phyloP scores from a whole-genome alignment of 2,113 vertebrate species.

The Hoplias malabaricus region DNA sequence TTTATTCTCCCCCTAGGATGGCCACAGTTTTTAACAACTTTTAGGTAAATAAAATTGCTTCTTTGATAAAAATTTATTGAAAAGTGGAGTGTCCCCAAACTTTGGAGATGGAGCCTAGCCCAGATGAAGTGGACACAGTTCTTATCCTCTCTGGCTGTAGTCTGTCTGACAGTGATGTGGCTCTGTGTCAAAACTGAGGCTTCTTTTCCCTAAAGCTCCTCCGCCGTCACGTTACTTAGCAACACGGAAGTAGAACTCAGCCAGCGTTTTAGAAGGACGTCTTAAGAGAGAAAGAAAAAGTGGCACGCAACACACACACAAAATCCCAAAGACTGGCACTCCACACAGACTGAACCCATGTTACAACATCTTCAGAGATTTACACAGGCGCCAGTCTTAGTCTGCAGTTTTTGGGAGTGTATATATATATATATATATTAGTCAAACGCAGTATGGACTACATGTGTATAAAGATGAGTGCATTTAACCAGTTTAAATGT shows the following conservation, averaged over 20 bases:
- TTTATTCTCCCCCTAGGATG: too few species aligned
- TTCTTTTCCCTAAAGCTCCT: neutral
- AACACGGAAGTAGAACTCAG: neutral
- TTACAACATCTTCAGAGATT: neutral
- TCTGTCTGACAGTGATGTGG: neutral
- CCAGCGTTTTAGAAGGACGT: neutral
- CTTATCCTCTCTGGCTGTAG: neutral
- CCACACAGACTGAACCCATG: neutral
- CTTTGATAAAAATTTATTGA: neutral
- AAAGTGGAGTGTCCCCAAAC: neutral
- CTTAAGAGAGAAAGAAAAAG: neutral
- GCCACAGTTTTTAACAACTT: too few species aligned
- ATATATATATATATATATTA: neutral
- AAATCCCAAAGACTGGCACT: neutral
- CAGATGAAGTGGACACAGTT: neutral
- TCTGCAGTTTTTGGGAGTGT: neutral
- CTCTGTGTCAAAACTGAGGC: neutral
- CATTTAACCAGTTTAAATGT: too few species aligned
- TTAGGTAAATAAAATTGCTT: too few species aligned
- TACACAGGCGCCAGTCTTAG: neutral
- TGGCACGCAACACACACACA: neutral
- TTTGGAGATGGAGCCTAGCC: neutral
- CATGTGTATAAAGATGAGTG: too few species aligned
- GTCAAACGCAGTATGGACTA: too few species aligned
- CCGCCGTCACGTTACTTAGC: conserved; percentile 9